These are phyloP conservation scores for Acanthosepion esculentum DNA, from an alignment of 2,888 invertebrate genomes.

Conservation along the genomic window DNA sequence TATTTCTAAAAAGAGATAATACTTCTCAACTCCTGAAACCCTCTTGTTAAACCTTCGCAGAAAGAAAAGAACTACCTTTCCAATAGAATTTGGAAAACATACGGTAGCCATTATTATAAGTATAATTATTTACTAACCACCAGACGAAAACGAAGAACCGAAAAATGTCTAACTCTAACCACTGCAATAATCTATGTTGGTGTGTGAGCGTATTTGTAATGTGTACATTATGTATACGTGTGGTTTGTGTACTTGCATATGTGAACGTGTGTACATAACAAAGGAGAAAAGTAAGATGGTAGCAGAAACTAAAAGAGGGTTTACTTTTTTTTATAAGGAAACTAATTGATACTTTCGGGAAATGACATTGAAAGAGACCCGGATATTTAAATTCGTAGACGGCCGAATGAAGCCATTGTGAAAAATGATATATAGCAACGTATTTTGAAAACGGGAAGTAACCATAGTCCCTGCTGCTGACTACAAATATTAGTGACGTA, in stretches of 20 bases:
- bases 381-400: neutral
- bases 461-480: neutral
- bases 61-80: neutral
- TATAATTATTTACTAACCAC: neutral
- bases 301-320: neutral
- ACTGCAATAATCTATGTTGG: constrained; percentile 22
- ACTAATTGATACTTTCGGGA: neutral
- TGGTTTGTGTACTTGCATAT: neutral
- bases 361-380: neutral
- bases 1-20: neutral
- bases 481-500: neutral
- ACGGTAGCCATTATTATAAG: neutral
- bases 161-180: neutral
- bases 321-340: neutral
- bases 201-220: neutral
- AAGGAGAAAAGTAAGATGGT: neutral
- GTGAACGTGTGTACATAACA: neutral
- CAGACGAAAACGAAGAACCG: neutral
- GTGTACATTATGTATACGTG: neutral
- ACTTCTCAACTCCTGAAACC: neutral
- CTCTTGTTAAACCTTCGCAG: neutral
- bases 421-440: neutral
- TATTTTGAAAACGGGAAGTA: neutral
- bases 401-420: neutral
- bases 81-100: neutral